Conservation (phyloP, 2,888 invertebrate genomes). For the Chrysolina oricalcia region DNA sequence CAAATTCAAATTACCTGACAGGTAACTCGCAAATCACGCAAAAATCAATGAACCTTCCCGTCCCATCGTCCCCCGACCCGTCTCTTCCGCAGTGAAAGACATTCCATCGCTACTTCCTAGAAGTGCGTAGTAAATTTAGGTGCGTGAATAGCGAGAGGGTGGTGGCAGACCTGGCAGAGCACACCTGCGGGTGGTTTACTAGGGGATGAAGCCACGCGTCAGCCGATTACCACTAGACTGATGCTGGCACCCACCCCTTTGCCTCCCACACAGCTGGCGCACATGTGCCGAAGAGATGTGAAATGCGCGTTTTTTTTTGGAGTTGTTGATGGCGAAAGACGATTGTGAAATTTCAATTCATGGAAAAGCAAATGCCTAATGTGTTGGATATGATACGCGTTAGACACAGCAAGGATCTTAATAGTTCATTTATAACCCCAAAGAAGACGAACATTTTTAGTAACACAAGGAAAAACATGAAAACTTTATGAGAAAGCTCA, state of each 20-base stretch:
- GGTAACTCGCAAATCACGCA: conserved; percentile 26
- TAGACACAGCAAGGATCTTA: too few species aligned
- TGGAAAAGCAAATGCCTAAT: not conserved
- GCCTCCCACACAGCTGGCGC: conserved; percentile 57
- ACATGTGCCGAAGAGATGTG: conserved; percentile 42
- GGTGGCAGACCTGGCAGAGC: conserved; percentile 29
- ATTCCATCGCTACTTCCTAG: conserved; percentile 38
- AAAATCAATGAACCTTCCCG: conserved; percentile 28
- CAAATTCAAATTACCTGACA: conserved; percentile 4
- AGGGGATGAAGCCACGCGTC: conserved; percentile 63
- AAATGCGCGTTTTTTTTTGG: conserved; percentile 1
- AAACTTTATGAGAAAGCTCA: too few species aligned
- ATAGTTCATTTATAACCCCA: too few species aligned
- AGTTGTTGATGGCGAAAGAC: not conserved
- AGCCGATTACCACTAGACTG: conserved; percentile 58
- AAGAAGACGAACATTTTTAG: too few species aligned
- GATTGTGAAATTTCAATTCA: not conserved
- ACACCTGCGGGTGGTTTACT: conserved; percentile 63
- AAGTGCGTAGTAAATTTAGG: conserved; percentile 41
- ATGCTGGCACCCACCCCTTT: not conserved
- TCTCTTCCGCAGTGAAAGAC: conserved; percentile 25
- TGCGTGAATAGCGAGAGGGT: conserved; percentile 26
- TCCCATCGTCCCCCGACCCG: conserved; percentile 3
- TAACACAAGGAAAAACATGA: too few species aligned
- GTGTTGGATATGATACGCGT: too few species aligned